Conservation (phyloP, 2,113 vertebrate genomes). For the Pithys albifrons region DNA sequence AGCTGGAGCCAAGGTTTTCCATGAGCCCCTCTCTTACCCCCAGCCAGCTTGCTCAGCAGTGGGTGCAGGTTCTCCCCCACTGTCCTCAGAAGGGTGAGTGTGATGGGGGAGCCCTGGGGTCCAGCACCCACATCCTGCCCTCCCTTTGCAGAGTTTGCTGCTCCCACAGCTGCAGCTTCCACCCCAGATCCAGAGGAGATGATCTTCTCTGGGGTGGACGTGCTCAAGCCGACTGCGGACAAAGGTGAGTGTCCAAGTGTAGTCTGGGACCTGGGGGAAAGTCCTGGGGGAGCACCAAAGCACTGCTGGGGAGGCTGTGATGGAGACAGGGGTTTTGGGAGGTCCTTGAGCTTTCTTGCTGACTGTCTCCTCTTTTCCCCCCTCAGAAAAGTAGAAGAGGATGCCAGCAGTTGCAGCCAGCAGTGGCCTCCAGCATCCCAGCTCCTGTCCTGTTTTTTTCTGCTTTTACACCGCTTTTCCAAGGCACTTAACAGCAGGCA, state of each 20-base stretch:
- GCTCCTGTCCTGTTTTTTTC: not conserved
- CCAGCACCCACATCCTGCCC: not conserved
- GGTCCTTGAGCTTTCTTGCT: too few species aligned
- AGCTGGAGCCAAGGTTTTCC: not conserved
- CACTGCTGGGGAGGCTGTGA: too few species aligned
- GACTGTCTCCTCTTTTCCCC: not conserved
- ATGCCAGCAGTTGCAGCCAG: not conserved
- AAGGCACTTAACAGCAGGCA: not conserved
- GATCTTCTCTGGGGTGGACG: conserved; percentile 51
- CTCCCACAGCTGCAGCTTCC: not conserved
- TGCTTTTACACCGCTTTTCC: not conserved
- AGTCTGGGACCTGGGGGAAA: not conserved
- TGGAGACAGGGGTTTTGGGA: not conserved
- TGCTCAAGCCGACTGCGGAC: not conserved
- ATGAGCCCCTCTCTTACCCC: not conserved
- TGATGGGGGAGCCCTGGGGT: not conserved
- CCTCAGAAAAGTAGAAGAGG: not conserved
- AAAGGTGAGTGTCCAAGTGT: not conserved
- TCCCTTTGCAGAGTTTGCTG: not conserved
- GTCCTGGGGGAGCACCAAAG: not conserved
- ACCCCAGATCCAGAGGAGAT: conserved; percentile 36
- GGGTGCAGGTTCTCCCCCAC: not conserved
- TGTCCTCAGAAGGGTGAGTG: not conserved
- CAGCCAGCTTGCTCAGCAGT: rapidly evolving
- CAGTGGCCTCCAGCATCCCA: not conserved